Evolutionary conservation across 2,113 vertebrate genomes (phyloP), one percentile per base, ranked within the genome.

Genomic region (Pholis gunnellus): DNA sequence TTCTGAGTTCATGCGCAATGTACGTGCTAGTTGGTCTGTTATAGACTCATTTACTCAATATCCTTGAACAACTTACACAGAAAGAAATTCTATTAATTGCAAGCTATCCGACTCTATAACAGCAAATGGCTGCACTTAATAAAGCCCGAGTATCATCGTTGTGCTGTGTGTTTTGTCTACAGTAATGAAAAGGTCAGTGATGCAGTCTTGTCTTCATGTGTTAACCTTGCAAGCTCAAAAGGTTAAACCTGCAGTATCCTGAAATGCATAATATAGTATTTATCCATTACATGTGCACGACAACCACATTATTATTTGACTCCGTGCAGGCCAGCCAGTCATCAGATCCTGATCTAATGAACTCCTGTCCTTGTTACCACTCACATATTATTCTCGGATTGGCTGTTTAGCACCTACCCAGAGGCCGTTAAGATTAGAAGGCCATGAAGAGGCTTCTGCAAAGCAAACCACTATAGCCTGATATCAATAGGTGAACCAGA

Each of bases 11-110:
- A 67, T 79, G 74, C 78, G 72, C 82, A 79, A 91, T 82, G 86
- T 38, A 74, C 15, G 8, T 15, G 74, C 74, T 29, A 31, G 69
- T 82, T 29, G 74, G 38, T 87, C 69, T 87, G 85, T 88, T 75
- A 75, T 75, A 73, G 79, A 74, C 66, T 64, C 86, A 84, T 88
- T 88, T 83, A 84, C 73, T 87, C 86, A 79, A 67, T 81, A 89
- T 89, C 89, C 65, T 86, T 27, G 50, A 82, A 80, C 78, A 83
- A 83, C 61, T 72, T 64, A 34, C 66, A 87, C 3, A 65, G 79
- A 79, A 63, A 68, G 67, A 75, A 84, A 75, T 85, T 44, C 40
- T 56, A 68, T 89, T 90, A 78, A 79, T 81, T 78, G 73, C 75
- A 64, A 36, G 13, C 57, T 69, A 83, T 79, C 69, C 13, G 76